Evolutionary conservation across 2,888 invertebrate species (phyloP).

Genomic region (Microctonus aethiopoides): DNA sequence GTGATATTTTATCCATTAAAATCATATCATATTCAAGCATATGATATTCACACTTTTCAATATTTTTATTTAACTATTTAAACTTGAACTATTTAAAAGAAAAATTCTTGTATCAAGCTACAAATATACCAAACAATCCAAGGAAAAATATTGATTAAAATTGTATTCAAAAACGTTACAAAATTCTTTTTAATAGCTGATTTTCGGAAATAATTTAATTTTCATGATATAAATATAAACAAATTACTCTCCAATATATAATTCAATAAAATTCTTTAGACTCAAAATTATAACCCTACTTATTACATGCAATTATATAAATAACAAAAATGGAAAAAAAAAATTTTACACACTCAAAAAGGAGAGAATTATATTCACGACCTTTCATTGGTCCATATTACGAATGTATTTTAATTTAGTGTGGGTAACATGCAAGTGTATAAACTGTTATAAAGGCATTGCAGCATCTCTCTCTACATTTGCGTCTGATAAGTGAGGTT

Average conservation of each 20-base stretch:
- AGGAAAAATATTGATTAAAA: too few relatives aligned
- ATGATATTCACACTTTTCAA: background rate
- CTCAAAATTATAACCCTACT: too few relatives aligned
- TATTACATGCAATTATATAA: too few relatives aligned
- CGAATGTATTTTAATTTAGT: background rate
- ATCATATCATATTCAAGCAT: background rate
- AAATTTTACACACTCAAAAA: background rate
- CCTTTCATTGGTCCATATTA: slow-evolving; percentile 5
- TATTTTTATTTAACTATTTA: background rate
- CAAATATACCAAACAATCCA: too few relatives aligned
- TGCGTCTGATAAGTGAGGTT: slow-evolving; percentile 21
- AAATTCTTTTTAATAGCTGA: too few relatives aligned
- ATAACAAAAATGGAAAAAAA: background rate
- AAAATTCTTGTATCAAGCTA: slow-evolving; percentile 26
- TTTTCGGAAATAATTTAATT: too few relatives aligned
- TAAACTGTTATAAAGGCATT: background rate
- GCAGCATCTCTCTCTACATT: background rate
- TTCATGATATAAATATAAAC: too few relatives aligned
- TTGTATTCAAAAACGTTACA: too few relatives aligned
- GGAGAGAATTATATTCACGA: background rate
- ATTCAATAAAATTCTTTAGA: too few relatives aligned
- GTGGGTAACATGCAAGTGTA: too few relatives aligned
- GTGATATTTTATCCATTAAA: background rate
- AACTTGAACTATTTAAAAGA: slow-evolving; percentile 7
- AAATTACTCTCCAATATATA: too few relatives aligned